These are phyloP conservation scores for Phycodurus eques DNA, from an alignment of 2,113 vertebrate genomes.

Conservation along the genomic window DNA sequence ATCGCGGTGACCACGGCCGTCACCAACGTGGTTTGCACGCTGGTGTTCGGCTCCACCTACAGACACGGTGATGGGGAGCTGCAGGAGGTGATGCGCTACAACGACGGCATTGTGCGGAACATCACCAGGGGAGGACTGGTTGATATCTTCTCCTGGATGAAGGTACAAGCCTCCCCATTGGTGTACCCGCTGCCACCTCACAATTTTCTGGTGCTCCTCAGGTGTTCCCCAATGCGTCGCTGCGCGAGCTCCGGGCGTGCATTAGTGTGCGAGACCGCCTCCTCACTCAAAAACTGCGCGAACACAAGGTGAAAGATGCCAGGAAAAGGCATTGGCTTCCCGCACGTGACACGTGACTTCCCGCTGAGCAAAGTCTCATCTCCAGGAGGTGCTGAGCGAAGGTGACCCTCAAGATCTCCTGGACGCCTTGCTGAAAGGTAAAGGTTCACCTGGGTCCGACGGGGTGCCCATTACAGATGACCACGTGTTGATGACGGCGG, in stretches of 20 bases:
- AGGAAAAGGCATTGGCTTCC: background rate
- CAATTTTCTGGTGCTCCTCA: constrained; percentile 13
- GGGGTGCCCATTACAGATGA: constrained; percentile 65
- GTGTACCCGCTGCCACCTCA: background rate
- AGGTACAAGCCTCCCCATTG: constrained; percentile 40
- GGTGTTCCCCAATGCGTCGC: constrained; percentile 56
- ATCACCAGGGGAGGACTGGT: constrained; percentile 69
- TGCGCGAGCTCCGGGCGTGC: constrained; percentile 67
- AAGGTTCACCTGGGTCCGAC: background rate
- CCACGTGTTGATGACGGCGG: constrained; percentile 76
- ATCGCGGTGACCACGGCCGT: constrained; percentile 64
- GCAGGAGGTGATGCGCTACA: constrained; percentile 70
- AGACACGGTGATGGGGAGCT: constrained; percentile 64
- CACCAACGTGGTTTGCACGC: constrained; percentile 74
- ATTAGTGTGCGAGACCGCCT: constrained; percentile 69
- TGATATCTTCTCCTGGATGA: constrained; percentile 76
- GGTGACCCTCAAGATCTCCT: constrained; percentile 72
- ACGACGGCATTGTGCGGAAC: constrained; percentile 74
- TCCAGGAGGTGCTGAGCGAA: constrained; percentile 51
- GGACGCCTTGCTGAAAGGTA: constrained; percentile 72
- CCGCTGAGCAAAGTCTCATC: background rate
- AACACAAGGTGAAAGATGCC: constrained; percentile 69
- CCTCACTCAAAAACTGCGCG: constrained; percentile 66
- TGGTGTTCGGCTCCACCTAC: constrained; percentile 74
- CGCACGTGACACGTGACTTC: background rate